Base-by-base conservation (phyloP, 2,797 vertebrate species). In the Sebastiscus tertius region DNA sequence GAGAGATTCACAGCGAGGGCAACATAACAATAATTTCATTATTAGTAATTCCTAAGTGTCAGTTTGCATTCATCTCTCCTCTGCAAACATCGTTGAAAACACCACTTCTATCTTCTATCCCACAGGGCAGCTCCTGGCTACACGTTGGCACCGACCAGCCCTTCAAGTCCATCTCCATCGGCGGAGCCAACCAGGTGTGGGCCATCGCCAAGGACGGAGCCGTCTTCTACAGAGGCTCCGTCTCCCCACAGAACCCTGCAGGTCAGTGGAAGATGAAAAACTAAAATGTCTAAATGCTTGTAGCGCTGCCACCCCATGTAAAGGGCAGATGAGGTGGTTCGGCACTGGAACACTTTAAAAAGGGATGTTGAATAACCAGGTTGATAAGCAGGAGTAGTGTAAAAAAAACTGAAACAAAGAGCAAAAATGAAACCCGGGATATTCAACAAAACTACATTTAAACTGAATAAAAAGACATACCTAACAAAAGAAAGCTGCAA, bases 131-230 rank as follows among this genome's bases (percentile, higher is more conserved):
- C 60, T 99, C 98, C 29, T 99, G 99, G 99, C 97, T 99, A 20
- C 99, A 99, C 0, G 96, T 99, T 1, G 98, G 98, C 79, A 99
- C 99, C 7, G 98, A 99, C 81, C 99, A 99, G 91, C 97, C 99
- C 46, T 99, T 99, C 54, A 94, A 97, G 85, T 99, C 98, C 0
- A 93, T 99, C 86, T 98, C 97, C 66, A 95, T 99, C 0, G 99
- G 99, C 12, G 96, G 97, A 39, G 97, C 96, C 86, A 95, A 96
- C 92, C 98, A 99, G 87, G 97, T 99, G 82, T 99, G 99, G 99
- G 98, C 97, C 3, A 96, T 99, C 71, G 97, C 98, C 5, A 96
- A 94, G 78, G 98, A 99, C 0, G 97, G 98, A 62, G 97, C 98
- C 0, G 96, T 97, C 24, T 99, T 99, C 94, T 99, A 99, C 92